Base-by-base conservation (phyloP, 2,888 invertebrate genomes). In the Slavum lentiscoides region DNA sequence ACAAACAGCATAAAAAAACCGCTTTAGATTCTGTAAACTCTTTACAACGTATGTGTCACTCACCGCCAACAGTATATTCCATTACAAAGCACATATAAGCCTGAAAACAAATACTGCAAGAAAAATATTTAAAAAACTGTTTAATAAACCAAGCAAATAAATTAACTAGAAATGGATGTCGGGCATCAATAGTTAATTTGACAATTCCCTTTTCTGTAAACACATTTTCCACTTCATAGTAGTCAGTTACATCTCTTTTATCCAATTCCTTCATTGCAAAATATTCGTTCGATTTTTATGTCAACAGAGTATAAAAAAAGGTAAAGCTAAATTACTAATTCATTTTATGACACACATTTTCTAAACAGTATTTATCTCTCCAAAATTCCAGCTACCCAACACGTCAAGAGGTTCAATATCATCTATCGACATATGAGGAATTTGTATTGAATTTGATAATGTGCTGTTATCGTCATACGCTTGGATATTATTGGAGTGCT, bases 1-100 rank as follows among this genome's bases (percentile, higher is more conserved):
- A 88, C 99, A 99, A 83, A 98, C 97, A 83, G 98, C 97, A 89
- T 99, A 99, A 89, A 99, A n/a, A 99, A 73, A 98, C 97, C 84
- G 98, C 96, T 82, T 99, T 91, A 23, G 96, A 95, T 88, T 99
- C 99, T 83, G 93, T 92, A 89, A 99, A 99, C 64, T 98, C 98
- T 87, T 99, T 98, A 67, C 97, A 96, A 88, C 99, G 99, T 85
- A 99, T 99, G 88, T 99, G 99, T 96, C 99, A 98, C 99, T 99
- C 99, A 89, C 98, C 98, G 80, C 98, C 98, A 82, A 98, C 98
- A 84, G 97, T 97, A 72, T 99, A 99, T 88, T 99, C 99, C 98
- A 99, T 95, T 67, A 99, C 98, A 89, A 99, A 99, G 88, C 98
- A 98, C 67, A 99, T 98, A 88, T 99, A 98, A 86, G 95, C 92